Base-by-base conservation (phyloP, 2,113 vertebrate genomes). In the Anthoscopus minutus region DNA sequence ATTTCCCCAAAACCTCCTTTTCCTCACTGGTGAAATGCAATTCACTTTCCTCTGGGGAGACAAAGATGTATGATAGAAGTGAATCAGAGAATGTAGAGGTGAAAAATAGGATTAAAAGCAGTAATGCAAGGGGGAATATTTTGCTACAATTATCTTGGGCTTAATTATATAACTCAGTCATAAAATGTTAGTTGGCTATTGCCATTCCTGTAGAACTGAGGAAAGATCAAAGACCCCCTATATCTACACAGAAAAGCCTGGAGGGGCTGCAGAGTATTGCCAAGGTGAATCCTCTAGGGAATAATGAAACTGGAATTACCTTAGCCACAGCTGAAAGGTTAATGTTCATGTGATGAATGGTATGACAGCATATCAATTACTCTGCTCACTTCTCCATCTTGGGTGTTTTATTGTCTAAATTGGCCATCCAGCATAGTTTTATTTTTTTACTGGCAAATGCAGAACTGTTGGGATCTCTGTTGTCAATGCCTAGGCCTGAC, bases 161-260 rank as follows among this genome's bases (percentile, higher is more conserved):
- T 57, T 77, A 51, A 50, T 73, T 37, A 35, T 72, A 38, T 17
- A 33, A 66, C 51, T 79, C 25, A 53, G 58, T 66, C 25, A 54
- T 64, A 89, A 88, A 82, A 67, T 48, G 13, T 11, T 15, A n/a
- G 22, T 45, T 91, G 58, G 24, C 64, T 71, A 5, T 57, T 90
- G 86, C 78, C 28, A 24, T 80, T 51, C 28, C 21, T 76, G 24
- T 51, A 45, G 65, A 81, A 33, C 27, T 65, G 65, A 57, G 47
- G 30, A 72, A 57, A 92, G 93, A 94, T 96, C 89, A 95, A 95
- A 94, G 69, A 90, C 70, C 40, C 51, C 87, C 78, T 94, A 14
- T 40, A 22, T 48, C 23, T 61, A 11, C 37, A 13, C 22, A 65
- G 82, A 74, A 56, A 58, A 82, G 61, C 80, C 83, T 51, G 65